Conservation (phyloP, 1,140 invertebrate species). For the Meloidogyne chitwoodi region DNA sequence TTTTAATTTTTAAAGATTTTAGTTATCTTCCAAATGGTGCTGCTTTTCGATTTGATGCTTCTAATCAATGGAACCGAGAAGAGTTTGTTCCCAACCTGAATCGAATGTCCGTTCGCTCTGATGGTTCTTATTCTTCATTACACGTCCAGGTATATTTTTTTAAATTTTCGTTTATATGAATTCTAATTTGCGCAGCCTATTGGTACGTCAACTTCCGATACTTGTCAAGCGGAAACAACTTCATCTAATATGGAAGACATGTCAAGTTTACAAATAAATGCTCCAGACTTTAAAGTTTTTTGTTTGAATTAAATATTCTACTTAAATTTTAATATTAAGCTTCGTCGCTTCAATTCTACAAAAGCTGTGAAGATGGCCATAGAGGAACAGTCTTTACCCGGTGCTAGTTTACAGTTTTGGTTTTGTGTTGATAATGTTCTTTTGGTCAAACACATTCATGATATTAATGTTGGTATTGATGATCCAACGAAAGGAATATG, state of each 20-base stretch:
- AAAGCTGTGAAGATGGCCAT: constrained; percentile 9
- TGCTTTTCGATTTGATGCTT: background rate
- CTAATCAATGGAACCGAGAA: constrained; percentile 1
- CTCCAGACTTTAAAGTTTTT: constrained; percentile 20
- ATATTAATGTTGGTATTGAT: background rate
- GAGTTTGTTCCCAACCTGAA: background rate
- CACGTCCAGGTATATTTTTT: background rate
- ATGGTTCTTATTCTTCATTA: background rate
- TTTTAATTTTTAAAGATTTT: background rate
- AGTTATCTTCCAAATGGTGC: background rate
- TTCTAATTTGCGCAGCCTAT: too few relatives aligned
- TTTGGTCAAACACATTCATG: constrained; percentile 2
- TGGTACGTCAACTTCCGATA: background rate
- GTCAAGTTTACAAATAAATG: constrained; percentile 14
- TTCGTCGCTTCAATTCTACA: constrained; percentile 11
- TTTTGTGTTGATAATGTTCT: constrained; percentile 15
- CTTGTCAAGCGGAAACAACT: background rate
- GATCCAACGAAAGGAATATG: background rate
- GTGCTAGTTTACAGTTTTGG: constrained; percentile 8
- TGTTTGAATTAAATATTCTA: background rate
- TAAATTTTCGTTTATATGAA: too few relatives aligned
- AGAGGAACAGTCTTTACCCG: background rate
- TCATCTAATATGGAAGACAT: too few relatives aligned
- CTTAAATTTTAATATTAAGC: background rate
- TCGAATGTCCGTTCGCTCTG: background rate